Base-by-base conservation (phyloP, 2,888 invertebrate genomes). In the Acanthosepion pharaonis region DNA sequence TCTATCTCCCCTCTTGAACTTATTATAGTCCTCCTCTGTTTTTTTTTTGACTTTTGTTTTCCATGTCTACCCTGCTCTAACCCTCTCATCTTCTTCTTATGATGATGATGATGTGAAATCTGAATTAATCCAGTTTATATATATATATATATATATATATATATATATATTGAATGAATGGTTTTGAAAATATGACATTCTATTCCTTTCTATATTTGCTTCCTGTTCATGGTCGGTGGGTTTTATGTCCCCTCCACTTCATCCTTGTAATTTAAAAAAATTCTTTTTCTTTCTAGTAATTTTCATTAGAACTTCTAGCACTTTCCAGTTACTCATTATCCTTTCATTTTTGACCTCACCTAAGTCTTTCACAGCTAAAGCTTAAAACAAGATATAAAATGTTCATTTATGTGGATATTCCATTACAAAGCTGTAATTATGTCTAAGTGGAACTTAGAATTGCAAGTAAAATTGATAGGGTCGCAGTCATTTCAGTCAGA, bases 71-170 rank as follows among this genome's bases (percentile, higher is more conserved):
- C 78, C 78, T 9, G 6, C 78, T n/a, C 28, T n/a, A 6, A 28
- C n/a, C n/a, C 9, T 78, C n/a, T n/a, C 78, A 9, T n/a, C n/a
- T n/a, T n/a, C 78, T n/a, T 8, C 28, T 78, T 8, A n/a, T 78
- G 64, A 78, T 78, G 78, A 78, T n/a, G 78, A 78, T 28, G 78
- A 28, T 28, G 78, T 18, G 5, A 91, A 48, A 91, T n/a, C 20
- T 33, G 48, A 48, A 91, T n/a, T 23, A 48, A 91, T 33, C 33
- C 33, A 33, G 33, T 33, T 33, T 91, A 91, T 91, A 91, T 91
- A 91, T 91, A 91, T 91, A 91, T 91, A 20, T 91, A 20, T 91
- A 91, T 91, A 91, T 91, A 91, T 91, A 91, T 91, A 33, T 91
- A 91, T 91, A 33, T 91, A 91, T 48, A 91, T 91, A 42, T 48